Evolutionary conservation across 2,797 vertebrate species (phyloP).

Genomic region (Tangara arthus): DNA sequence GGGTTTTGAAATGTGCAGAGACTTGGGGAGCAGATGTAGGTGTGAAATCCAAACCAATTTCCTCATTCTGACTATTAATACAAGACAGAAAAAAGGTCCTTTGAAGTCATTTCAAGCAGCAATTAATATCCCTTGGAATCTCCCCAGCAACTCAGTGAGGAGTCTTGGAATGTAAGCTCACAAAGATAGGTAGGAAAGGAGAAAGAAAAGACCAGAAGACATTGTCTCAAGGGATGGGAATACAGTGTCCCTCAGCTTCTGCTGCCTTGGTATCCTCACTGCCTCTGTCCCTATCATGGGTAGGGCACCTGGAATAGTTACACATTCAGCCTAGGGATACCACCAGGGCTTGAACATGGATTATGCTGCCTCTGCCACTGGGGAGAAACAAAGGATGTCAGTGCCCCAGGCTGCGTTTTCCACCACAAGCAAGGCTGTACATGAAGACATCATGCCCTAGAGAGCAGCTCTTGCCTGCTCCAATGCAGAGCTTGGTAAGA

Average conservation of each 20-base stretch:
- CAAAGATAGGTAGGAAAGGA: neutral
- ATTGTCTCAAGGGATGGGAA: neutral
- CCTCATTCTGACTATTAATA: neutral
- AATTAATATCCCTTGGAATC: constrained; percentile 14
- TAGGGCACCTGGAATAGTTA: neutral
- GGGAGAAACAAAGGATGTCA: neutral
- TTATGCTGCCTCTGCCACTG: neutral
- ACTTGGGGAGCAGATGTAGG: constrained; percentile 15
- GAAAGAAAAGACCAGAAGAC: neutral
- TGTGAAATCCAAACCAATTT: constrained; percentile 33
- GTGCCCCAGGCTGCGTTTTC: neutral
- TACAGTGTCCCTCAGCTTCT: rapidly evolving
- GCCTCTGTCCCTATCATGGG: neutral
- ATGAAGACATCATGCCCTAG: neutral
- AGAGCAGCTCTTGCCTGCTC: neutral
- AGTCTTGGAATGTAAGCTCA: neutral
- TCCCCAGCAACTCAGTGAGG: neutral
- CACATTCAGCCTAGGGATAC: neutral
- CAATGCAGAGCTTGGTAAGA: neutral
- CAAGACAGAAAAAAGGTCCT: neutral
- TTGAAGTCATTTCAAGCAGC: constrained; percentile 45
- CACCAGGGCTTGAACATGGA: no score
- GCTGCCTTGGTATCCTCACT: neutral
- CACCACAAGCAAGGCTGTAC: neutral
- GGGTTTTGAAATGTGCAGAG: neutral